Evolutionary conservation across 1,140 invertebrate genomes (phyloP).

Genomic region (Riptortus pedestris): DNA sequence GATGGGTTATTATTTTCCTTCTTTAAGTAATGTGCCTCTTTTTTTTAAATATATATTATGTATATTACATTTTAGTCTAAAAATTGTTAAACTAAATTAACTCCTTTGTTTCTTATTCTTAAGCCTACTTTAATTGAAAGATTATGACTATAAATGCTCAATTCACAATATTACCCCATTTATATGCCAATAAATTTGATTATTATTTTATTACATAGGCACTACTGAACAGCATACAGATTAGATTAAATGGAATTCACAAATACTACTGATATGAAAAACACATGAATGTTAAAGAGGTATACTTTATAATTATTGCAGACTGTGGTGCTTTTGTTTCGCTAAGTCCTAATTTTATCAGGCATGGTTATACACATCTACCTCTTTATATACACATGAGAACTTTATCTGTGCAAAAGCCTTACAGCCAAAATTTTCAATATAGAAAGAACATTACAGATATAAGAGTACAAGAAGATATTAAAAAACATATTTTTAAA

Average conservation of each 20-base stretch:
- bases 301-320: conserved; percentile 11
- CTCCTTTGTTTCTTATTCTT: background rate
- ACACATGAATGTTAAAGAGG: background rate
- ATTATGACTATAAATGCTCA: conserved; percentile 20
- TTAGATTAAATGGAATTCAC: background rate
- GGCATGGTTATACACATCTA: background rate
- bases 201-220: conserved; percentile 11
- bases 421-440: background rate
- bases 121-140: conserved; percentile 10
- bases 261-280: conserved; percentile 9
- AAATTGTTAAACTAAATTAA: background rate
- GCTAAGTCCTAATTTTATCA: background rate
- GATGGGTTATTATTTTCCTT: no score
- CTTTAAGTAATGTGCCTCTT: background rate
- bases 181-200: conserved; percentile 19
- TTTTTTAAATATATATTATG: conserved; percentile 11
- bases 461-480: background rate
- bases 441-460: background rate
- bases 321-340: conserved; percentile 2
- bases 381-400: background rate
- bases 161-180: conserved; percentile 20
- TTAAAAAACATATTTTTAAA: conserved; percentile 1
- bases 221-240: conserved; percentile 21
- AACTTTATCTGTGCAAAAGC: conserved; percentile 10
- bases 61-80: conserved; percentile 1